phyloP scores from a whole-genome alignment of 1,140 invertebrate species.

The Tribolium castaneum region DNA sequence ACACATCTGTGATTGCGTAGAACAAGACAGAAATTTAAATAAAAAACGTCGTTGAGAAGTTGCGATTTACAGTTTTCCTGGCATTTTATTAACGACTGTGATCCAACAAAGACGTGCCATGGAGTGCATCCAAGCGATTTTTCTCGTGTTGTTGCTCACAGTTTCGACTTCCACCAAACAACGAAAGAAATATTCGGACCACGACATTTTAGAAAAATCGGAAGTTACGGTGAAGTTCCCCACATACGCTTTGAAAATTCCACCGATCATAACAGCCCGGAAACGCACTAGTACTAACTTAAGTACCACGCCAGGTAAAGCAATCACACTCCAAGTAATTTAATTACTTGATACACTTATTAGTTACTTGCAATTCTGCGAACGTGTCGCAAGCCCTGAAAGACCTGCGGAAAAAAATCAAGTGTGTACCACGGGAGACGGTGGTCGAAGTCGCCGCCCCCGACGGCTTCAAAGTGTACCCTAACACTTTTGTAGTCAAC shows the following conservation, averaged over 20 bases:
- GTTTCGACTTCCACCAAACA: neutral
- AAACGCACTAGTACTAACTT: neutral
- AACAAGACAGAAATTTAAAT: constrained; percentile 19
- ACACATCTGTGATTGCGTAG: constrained; percentile 14
- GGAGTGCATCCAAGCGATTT: neutral
- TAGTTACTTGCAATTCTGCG: constrained; percentile 36
- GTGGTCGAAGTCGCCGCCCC: constrained; percentile 40
- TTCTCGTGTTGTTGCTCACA: neutral
- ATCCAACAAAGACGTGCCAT: neutral
- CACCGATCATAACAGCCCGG: constrained; percentile 6
- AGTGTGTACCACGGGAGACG: constrained; percentile 45
- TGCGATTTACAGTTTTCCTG: neutral
- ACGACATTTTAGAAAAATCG: constrained; percentile 36
- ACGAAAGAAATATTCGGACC: neutral
- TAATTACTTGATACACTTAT: neutral
- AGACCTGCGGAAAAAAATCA: constrained; percentile 37
- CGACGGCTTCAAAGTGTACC: constrained; percentile 56
- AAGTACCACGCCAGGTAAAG: no score
- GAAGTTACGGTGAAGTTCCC: constrained; percentile 14
- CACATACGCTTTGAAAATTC: constrained; percentile 33
- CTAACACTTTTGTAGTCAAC: constrained; percentile 66
- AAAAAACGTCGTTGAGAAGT: neutral
- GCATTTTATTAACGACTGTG: constrained; percentile 5
- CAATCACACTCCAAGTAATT: neutral
- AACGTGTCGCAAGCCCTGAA: constrained; percentile 36